Base-by-base conservation (phyloP, 2,888 invertebrate species). In the Pycnomerus fuliginosus region DNA sequence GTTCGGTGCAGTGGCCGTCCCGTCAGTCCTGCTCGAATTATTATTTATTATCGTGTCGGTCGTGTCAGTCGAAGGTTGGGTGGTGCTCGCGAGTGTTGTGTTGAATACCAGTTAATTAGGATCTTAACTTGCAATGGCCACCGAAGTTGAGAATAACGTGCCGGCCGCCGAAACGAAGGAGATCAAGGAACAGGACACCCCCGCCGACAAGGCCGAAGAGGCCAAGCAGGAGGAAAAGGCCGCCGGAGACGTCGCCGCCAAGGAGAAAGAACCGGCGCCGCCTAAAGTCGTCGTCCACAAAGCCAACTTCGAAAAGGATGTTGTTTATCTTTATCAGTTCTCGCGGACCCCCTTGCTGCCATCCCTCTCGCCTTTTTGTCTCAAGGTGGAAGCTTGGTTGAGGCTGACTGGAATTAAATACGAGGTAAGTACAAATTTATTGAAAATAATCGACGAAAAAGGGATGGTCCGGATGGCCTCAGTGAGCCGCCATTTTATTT, bases 321-420 rank as follows among this genome's bases (percentile, higher is more conserved):
- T 90, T 64, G 90, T 94, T 54, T 96, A 96, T 77, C 77, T 96
- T 71, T 93, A 93, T 74, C 95, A 95, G 75, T 92, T 95, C 73
- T 85, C 91, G 57, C 84, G 95, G 68, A 91, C 91, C 58, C 90
- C 92, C 57, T 78, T 89, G 69, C 77, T 94, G 68, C 94, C 94
- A 47, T 92, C 93, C 50, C 79, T 91, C 62, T 94, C 93, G 57
- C 91, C 93, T 44, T 94, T 88, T 74, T 93, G 92, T 76, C 82
- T 95, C 71, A 95, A 95, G 82, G 90, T 94, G 63, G 95, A 96
- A 79, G 92, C 94, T 66, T 95, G 93, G 92, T 80, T 96, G 58
- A 83, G 95, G 70, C 82, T 95, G 64, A 85, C 87, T 67, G 90
- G 87, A 70, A 80, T 94, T 72, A 91, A 90, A 77, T 95, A 94